Percentiles rank a stretch among this genome's conserved stretches.
Conservation (phyloP, 1,140 invertebrate genomes). For the fruit fly (Drosophila melanogaster) region DNA sequence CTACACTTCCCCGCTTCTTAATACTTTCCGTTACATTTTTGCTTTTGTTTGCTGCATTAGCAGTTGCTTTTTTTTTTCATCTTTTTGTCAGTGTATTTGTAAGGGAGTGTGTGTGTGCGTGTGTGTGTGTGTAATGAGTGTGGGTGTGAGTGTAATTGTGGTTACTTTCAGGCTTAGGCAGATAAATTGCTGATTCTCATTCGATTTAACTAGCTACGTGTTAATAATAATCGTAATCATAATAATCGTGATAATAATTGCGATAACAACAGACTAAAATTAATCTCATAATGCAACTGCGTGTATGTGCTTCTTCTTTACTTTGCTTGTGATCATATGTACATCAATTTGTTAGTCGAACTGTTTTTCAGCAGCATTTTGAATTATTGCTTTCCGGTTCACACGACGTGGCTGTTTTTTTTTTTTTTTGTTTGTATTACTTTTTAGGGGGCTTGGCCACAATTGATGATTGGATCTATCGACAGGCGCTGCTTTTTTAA, state of each 20-base stretch:
- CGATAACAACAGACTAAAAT: constrained; percentile 57
- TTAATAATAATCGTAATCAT: constrained; percentile 58
- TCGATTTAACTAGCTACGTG: constrained; percentile 62
- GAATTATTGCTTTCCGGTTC: constrained; percentile 45
- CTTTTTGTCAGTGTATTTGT: constrained; percentile 6
- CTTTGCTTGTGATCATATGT: constrained; percentile 16
- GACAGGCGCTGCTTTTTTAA: constrained; percentile 16
- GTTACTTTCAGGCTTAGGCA: constrained; percentile 31
- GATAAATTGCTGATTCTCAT: constrained; percentile 35
- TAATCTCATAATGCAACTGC: constrained; percentile 26
- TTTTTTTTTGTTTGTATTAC: neutral
- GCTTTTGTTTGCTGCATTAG: constrained; percentile 38
- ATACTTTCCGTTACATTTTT: constrained; percentile 66
- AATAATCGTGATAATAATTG: constrained; percentile 54
- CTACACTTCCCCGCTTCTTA: constrained; percentile 48
- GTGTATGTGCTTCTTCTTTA: constrained; percentile 6
- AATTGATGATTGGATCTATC: constrained; percentile 34
- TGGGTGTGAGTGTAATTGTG: constrained; percentile 22
- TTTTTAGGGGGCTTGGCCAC: constrained; percentile 21
- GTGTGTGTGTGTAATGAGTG: neutral
- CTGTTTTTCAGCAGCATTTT: constrained; percentile 34
- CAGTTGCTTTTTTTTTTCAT: constrained; percentile 10
- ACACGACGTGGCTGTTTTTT: constrained; percentile 18
- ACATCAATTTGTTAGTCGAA: constrained; percentile 53
- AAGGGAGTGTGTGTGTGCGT: constrained; percentile 4